A percentile compares a stretch with the other conserved stretches of the same genome.
These are phyloP conservation scores for Sporophila hypoxantha DNA, from an alignment of 2,113 vertebrate species.

Conservation along the genomic window DNA sequence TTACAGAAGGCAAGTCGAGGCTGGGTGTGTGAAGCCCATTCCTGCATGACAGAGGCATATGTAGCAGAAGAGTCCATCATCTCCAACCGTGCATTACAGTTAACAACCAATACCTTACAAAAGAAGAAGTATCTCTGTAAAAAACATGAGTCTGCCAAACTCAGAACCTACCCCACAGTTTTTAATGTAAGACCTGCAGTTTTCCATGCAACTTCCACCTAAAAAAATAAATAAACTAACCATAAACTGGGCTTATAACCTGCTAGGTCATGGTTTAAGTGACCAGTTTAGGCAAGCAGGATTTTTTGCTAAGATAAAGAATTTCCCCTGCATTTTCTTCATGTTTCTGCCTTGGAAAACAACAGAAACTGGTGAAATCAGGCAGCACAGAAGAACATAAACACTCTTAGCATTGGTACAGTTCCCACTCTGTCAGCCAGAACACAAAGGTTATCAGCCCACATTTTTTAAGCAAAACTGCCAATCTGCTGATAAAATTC, in stretches of 20 bases:
- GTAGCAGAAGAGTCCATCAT: background rate
- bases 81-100: background rate
- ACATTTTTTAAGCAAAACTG: background rate
- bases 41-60: background rate
- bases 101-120: background rate
- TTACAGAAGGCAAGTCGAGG: background rate
- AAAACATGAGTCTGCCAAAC: background rate
- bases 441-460: background rate
- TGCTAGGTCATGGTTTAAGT: background rate
- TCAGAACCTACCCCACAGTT: background rate
- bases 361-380: background rate
- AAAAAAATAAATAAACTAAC: background rate
- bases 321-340: background rate
- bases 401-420: background rate
- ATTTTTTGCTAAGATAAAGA: background rate
- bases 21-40: background rate
- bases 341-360: background rate
- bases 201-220: background rate
- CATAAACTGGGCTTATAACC: background rate
- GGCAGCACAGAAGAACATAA: background rate
- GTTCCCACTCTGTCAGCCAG: background rate
- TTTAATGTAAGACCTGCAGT: background rate
- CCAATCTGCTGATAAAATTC: slow-evolving; percentile 9
- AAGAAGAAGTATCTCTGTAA: background rate
- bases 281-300: background rate